phyloP scores from a whole-genome alignment of 2,888 invertebrate genomes.

The Nomada goodeniana region DNA sequence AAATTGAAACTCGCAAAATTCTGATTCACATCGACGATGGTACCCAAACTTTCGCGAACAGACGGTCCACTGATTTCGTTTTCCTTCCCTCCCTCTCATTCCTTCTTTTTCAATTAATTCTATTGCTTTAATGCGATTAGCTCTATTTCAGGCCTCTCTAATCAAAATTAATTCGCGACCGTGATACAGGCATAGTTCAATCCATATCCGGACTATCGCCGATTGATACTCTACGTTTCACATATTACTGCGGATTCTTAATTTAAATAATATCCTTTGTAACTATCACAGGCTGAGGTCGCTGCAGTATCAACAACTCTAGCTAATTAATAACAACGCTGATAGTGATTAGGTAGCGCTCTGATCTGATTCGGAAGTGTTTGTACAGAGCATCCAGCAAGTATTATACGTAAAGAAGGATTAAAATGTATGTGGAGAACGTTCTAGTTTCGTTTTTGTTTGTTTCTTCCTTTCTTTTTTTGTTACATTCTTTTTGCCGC shows the following conservation, averaged over 20 bases:
- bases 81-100: background rate
- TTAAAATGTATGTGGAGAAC: slow-evolving; percentile 52
- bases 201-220: slow-evolving; percentile 22
- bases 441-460: slow-evolving; percentile 17
- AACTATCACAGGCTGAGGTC: slow-evolving; percentile 84
- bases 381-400: slow-evolving; percentile 32
- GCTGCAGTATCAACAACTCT: slow-evolving; percentile 77
- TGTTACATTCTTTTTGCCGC: slow-evolving; percentile 27
- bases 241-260: slow-evolving; percentile 80
- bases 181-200: slow-evolving; percentile 22
- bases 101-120: background rate
- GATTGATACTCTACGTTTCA: slow-evolving; percentile 60
- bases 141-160: background rate
- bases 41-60: slow-evolving; percentile 11
- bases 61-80: background rate
- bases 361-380: slow-evolving; percentile 49
- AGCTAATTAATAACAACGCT: slow-evolving; percentile 38
- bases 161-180: background rate
- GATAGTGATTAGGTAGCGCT: slow-evolving; percentile 38
- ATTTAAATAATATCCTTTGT: slow-evolving; percentile 83
- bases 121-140: slow-evolving; percentile 10
- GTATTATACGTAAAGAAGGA: slow-evolving; percentile 59
- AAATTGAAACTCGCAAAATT: slow-evolving; percentile 42
- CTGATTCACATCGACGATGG: slow-evolving; percentile 18
- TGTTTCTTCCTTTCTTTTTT: slow-evolving; percentile 18